These are phyloP conservation scores for Rhynchophorus ferrugineus DNA, from an alignment of 1,140 invertebrate genomes.

Conservation along the genomic window DNA sequence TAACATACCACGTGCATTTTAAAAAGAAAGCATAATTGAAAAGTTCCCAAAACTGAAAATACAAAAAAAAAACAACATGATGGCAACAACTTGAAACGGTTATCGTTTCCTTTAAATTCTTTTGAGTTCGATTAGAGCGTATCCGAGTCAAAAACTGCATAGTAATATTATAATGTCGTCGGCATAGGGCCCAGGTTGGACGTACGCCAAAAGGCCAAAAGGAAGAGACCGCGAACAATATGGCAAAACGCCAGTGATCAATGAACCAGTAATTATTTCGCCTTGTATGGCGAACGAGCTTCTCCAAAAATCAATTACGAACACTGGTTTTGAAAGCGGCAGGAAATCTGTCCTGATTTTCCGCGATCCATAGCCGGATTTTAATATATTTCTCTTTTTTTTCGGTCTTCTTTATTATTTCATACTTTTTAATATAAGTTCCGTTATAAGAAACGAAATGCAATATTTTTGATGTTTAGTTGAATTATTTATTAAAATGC, in stretches of 20 bases:
- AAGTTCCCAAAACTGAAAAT: no score
- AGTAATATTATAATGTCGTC: neutral
- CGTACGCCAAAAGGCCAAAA: neutral
- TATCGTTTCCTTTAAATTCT: neutral
- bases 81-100: no score
- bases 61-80: no score
- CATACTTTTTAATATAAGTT: neutral
- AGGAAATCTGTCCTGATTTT: neutral
- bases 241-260: neutral
- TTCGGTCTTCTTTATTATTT: neutral
- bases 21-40: no score
- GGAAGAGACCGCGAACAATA: neutral
- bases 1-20: no score
- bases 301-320: neutral
- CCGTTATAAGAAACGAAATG: no score
- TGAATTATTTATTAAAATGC: neutral
- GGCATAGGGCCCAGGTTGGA: neutral
- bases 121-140: neutral
- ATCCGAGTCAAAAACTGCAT: neutral
- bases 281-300: neutral
- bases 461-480: neutral
- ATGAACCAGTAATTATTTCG: neutral
- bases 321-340: neutral
- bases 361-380: neutral
- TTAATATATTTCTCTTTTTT: neutral